Evolutionary conservation across 2,888 invertebrate species (phyloP).

Genomic region (Mythimna albipuncta): DNA sequence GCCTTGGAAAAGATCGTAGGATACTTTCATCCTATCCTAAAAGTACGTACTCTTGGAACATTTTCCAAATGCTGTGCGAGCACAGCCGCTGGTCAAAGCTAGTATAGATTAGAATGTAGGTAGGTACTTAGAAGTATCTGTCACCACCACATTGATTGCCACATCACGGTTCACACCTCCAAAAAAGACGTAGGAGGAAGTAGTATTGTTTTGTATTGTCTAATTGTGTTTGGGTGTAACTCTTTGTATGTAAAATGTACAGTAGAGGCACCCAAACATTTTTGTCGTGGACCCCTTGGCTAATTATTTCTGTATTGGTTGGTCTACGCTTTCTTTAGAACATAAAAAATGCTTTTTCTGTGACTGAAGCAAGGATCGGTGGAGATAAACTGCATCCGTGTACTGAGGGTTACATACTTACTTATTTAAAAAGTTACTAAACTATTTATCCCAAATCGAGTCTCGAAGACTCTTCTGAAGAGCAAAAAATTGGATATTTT

Average conservation of each 20-base stretch:
- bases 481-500: too few relatives aligned
- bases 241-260: constrained; percentile 55
- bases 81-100: too few relatives aligned
- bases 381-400: not conserved
- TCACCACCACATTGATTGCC: constrained; percentile 62
- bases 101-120: constrained; percentile 10
- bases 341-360: not conserved
- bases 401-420: too few relatives aligned
- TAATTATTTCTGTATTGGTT: not conserved
- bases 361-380: not conserved
- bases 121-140: constrained; percentile 64
- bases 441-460: too few relatives aligned
- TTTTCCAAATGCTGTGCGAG: too few relatives aligned
- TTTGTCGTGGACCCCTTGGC: not conserved
- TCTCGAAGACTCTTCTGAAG: too few relatives aligned
- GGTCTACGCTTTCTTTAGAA: not conserved
- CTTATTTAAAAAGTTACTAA: too few relatives aligned
- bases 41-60: too few relatives aligned
- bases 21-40: too few relatives aligned
- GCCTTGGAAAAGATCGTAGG: too few relatives aligned
- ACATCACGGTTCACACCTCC: constrained; percentile 67
- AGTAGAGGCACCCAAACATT: not conserved
- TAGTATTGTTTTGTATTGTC: constrained; percentile 51
- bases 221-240: constrained; percentile 54
- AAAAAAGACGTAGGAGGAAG: constrained; percentile 65